Conservation (phyloP, 1,140 invertebrate species). For the Homalodisca vitripennis region DNA sequence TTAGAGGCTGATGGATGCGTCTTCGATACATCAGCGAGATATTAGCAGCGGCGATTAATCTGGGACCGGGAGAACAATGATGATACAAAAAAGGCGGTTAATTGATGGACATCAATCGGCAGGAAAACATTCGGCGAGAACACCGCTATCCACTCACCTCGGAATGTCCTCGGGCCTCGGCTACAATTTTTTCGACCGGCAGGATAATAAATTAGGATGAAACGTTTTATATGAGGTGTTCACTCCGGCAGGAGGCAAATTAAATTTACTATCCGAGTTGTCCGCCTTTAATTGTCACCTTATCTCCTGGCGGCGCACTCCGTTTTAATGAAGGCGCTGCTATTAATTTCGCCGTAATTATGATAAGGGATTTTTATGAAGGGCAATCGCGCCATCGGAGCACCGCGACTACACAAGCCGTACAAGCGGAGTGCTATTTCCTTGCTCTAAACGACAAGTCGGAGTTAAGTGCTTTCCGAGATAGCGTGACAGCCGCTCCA, state of each 20-base stretch:
- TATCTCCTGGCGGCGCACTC: background rate
- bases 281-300: constrained; percentile 23
- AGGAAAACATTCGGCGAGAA: background rate
- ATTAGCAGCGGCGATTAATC: background rate
- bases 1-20: constrained; percentile 20
- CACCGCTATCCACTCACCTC: constrained; percentile 9
- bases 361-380: background rate
- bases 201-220: constrained; percentile 12
- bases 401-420: background rate
- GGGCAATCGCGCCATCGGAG: background rate
- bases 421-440: background rate
- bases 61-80: background rate
- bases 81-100: constrained; percentile 11
- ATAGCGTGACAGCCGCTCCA: too few relatives aligned
- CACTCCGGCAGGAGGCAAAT: background rate
- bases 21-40: background rate
- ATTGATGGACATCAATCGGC: constrained; percentile 16
- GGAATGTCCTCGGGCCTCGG: background rate
- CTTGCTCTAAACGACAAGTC: background rate
- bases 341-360: constrained; percentile 26
- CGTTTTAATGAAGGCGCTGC: constrained; percentile 14
- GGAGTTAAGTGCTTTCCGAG: background rate
- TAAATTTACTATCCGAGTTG: constrained; percentile 8
- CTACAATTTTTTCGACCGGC: constrained; percentile 13
- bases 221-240: constrained; percentile 20